phyloP scores from a whole-genome alignment of 2,797 vertebrate genomes.

The Enteromius afrohamiltoni region DNA sequence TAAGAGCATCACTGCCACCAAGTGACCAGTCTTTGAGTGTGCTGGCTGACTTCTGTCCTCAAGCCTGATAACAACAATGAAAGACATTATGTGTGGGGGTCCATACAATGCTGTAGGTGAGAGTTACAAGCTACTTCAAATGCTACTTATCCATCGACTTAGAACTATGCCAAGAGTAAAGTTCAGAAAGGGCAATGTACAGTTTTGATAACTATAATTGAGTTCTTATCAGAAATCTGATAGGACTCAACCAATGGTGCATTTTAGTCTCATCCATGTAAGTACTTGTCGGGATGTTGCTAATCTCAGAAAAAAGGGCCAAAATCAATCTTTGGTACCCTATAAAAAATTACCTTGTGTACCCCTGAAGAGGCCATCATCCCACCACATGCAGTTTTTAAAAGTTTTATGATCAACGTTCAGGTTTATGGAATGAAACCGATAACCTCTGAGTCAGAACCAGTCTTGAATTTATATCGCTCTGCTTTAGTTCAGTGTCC shows the following conservation, averaged over 20 bases:
- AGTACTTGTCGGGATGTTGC: too few species aligned
- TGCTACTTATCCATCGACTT: slow-evolving; percentile 16
- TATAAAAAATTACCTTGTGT: not conserved
- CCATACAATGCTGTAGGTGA: not conserved
- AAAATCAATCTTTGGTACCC: too few species aligned
- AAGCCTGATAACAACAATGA: not conserved
- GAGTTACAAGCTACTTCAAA: not conserved
- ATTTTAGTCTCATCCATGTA: not conserved
- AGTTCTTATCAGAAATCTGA: slow-evolving; percentile 22
- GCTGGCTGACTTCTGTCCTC: not conserved
- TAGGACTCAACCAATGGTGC: not conserved
- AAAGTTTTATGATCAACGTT: not conserved
- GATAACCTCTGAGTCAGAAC: not conserved
- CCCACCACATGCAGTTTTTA: too few species aligned
- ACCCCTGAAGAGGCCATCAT: not conserved
- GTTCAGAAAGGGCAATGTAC: slow-evolving; percentile 39
- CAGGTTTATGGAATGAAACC: not conserved
- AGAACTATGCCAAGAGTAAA: not conserved
- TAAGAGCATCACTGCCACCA: slow-evolving; percentile 4
- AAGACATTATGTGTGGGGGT: not conserved
- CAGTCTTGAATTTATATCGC: not conserved
- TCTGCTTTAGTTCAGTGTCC: not conserved
- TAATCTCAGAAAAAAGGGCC: not conserved
- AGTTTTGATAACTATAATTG: slow-evolving; percentile 18
- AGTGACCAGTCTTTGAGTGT: not conserved